Evolutionary conservation across 2,797 vertebrate genomes (phyloP).

Genomic region (Acanthiza pusilla): DNA sequence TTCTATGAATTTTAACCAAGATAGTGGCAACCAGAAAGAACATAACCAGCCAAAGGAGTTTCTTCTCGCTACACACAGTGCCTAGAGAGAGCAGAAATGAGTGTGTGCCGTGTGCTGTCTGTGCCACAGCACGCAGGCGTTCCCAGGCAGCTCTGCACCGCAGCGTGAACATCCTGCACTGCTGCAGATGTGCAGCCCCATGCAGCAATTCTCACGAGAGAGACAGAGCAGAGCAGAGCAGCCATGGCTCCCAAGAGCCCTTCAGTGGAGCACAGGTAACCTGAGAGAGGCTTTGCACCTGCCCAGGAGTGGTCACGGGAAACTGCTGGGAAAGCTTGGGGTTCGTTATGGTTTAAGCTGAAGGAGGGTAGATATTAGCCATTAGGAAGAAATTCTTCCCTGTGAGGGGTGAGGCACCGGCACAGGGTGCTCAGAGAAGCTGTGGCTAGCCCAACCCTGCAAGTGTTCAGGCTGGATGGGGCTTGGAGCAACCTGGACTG

Average conservation of each 20-base stretch:
- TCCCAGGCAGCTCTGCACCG: not conserved
- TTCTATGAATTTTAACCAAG: not conserved
- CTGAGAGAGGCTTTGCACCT: fast-evolving
- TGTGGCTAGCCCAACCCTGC: not conserved
- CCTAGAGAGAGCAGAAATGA: not conserved
- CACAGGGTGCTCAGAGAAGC: not conserved
- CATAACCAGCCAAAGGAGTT: not conserved
- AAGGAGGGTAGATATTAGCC: not conserved
- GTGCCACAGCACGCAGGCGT: fast-evolving
- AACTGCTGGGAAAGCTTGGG: not conserved
- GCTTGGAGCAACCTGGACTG: not conserved
- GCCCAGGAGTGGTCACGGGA: fast-evolving
- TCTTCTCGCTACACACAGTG: fast-evolving
- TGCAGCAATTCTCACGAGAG: not conserved
- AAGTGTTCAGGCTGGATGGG: fast-evolving
- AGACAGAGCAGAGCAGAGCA: not conserved
- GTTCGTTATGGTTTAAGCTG: not conserved
- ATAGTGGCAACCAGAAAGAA: not conserved
- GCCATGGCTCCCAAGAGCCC: fast-evolving
- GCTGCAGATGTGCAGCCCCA: not conserved
- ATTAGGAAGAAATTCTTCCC: not conserved
- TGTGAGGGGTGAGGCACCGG: not conserved
- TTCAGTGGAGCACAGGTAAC: not conserved
- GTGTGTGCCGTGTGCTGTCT: fast-evolving
- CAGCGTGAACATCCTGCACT: not conserved